Evolutionary conservation across 37 sponge, comb jelly and placozoan species (phyloP), one percentile per base, ranked within the genome.

Genomic region (Theonella swinhoei): DNA sequence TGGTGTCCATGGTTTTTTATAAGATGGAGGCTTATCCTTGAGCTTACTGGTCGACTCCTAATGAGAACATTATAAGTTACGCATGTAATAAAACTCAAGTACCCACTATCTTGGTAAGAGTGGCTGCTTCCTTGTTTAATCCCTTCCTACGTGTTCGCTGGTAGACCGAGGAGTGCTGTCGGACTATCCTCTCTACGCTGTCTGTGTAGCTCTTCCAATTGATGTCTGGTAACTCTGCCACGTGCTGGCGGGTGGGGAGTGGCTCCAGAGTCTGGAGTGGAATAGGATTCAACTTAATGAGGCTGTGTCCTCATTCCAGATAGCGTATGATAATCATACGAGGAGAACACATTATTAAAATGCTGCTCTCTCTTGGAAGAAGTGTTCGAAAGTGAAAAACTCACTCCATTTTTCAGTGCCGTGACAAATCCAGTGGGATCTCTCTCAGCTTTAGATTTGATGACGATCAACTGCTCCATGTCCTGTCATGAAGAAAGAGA

Each of bases 1-100:
- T 62, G 79, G 64, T 29, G 94, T 79, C 96, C 96, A 96, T 1
- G 73, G 82, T 33, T 84, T 91, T 59, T 85, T 77, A 42, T 81
- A 96, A 14, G 80, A 40, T 8, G 70, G 66, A 17, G 91, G 83
- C 66, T 88, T 88, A 25, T 70, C 79, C 38, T 47, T 68, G 38
- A 19, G 34, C 60, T 64, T 42, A 25, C 58, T 62, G 20, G n/a
- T n/a, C n/a, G n/a, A n/a, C n/a, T n/a, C n/a, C n/a, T n/a, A n/a
- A n/a, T n/a, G n/a, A n/a, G n/a, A n/a, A n/a, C n/a, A n/a, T n/a
- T n/a, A n/a, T n/a, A n/a, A n/a, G n/a, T n/a, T n/a, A n/a, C n/a
- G n/a, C n/a, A n/a, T n/a, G n/a, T n/a, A n/a, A 47, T 47, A 47
- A 7, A 47, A 47, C 14, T 7, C 11, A 47, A 7, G 14, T 7